Percentiles rank a stretch among this genome's conserved stretches.
Evolutionary conservation across 2,113 vertebrate genomes (phyloP).

Genomic region (Engystomops pustulosus): DNA sequence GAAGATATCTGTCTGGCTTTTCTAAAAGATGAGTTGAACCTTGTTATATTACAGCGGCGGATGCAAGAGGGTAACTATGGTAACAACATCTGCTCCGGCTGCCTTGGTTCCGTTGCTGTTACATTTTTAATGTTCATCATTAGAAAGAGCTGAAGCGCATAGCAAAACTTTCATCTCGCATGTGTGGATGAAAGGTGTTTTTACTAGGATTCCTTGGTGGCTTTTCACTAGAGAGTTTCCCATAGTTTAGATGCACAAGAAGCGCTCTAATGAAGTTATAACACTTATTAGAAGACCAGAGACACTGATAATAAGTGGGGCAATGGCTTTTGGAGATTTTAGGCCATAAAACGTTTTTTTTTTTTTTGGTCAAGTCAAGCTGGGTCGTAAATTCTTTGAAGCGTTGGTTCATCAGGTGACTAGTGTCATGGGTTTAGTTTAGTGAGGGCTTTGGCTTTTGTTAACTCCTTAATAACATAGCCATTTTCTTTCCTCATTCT

Average conservation of each 20-base stretch:
- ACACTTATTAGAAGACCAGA: too few species aligned
- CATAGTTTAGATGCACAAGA: background rate
- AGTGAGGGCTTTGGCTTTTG: too few species aligned
- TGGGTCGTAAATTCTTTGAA: too few species aligned
- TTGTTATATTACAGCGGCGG: background rate
- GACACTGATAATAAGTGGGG: too few species aligned
- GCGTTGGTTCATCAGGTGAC: too few species aligned
- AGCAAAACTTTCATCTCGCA: conserved; percentile 28
- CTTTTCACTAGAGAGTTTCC: background rate
- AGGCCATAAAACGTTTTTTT: background rate
- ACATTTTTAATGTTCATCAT: conserved; percentile 12
- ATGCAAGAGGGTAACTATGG: conserved; percentile 12
- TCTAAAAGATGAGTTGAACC: background rate
- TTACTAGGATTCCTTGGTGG: background rate
- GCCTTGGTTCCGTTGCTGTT: background rate
- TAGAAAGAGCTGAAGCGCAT: background rate
- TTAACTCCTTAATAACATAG: too few species aligned
- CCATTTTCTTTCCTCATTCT: too few species aligned
- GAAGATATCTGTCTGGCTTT: background rate
- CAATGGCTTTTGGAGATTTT: background rate
- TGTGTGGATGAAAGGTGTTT: conserved; percentile 9
- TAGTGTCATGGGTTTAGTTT: too few species aligned
- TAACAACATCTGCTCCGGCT: conserved; percentile 1
- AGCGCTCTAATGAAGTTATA: background rate
- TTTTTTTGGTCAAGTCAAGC: too few species aligned